Evolutionary conservation across 2,888 invertebrate genomes (phyloP).

Genomic region (Drosophila nigritarsus): DNA sequence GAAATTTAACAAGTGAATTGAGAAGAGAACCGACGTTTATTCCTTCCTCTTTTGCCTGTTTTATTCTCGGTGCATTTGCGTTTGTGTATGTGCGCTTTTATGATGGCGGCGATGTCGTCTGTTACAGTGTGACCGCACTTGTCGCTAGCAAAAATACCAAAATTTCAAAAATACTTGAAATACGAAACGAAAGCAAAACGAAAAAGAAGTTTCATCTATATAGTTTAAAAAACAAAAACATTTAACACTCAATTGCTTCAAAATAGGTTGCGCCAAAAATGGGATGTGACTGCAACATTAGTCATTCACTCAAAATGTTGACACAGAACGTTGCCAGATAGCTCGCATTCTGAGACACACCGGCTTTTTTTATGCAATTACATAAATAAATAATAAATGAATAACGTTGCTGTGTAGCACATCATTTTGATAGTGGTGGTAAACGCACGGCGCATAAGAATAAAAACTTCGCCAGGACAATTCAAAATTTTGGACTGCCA

Average conservation of each 20-base stretch:
- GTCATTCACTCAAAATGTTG: conserved; percentile 1
- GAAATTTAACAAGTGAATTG: conserved; percentile 84
- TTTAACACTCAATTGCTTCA: background rate
- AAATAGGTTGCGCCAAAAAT: background rate
- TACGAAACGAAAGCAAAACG: background rate
- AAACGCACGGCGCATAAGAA: background rate
- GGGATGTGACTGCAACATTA: background rate
- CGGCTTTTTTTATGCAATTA: background rate
- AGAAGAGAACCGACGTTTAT: conserved; percentile 76
- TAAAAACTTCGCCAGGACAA: conserved; percentile 5
- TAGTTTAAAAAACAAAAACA: background rate
- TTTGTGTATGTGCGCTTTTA: conserved; percentile 64
- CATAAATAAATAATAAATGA: background rate
- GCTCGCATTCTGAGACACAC: background rate
- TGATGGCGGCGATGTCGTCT: conserved; percentile 69
- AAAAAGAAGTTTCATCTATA: background rate
- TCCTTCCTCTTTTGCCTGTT: conserved; percentile 68
- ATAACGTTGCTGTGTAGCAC: background rate
- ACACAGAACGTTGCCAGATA: conserved; percentile 25
- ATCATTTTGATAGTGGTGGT: no score
- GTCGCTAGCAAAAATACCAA: background rate
- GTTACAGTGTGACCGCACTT: conserved; percentile 30
- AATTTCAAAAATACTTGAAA: conserved; percentile 17
- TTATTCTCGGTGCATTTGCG: conserved; percentile 65
- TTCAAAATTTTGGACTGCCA: conserved; percentile 2